These are phyloP conservation scores for Drosophila pseudotalamancana DNA, from an alignment of 2,888 invertebrate genomes.

Conservation along the genomic window DNA sequence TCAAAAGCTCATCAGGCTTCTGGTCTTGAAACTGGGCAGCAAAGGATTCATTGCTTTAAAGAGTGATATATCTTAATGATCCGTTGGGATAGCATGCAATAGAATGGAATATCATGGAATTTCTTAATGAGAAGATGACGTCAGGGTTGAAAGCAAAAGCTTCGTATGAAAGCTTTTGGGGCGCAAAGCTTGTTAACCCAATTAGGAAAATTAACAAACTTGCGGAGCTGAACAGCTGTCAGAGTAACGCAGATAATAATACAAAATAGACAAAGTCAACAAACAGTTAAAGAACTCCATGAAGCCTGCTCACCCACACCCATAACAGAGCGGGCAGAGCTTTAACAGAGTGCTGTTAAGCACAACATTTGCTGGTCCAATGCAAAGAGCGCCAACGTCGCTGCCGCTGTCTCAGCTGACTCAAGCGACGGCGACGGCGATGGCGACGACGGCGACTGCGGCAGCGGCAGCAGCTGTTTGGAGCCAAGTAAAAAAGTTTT, in stretches of 20 bases:
- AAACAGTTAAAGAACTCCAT: slow-evolving; percentile 23
- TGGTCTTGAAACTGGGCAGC: slow-evolving; percentile 26
- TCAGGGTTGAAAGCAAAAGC: slow-evolving; percentile 31
- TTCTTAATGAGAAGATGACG: slow-evolving; percentile 33
- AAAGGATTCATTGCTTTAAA: slow-evolving; percentile 6
- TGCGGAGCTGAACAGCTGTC: slow-evolving; percentile 41
- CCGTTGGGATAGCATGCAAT: not conserved
- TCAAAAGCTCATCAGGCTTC: slow-evolving; percentile 64
- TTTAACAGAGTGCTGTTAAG: slow-evolving; percentile 59
- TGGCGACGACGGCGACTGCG: slow-evolving; percentile 16
- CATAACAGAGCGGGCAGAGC: slow-evolving; percentile 46
- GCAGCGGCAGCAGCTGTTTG: slow-evolving; percentile 43
- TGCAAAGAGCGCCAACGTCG: slow-evolving; percentile 50
- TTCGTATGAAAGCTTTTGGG: slow-evolving; percentile 22
- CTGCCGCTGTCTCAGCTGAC: slow-evolving; percentile 42
- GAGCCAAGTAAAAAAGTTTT: slow-evolving; percentile 46
- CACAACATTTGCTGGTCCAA: slow-evolving; percentile 43
- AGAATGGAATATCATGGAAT: no score
- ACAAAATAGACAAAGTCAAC: slow-evolving; percentile 9
- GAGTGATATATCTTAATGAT: slow-evolving; percentile 37
- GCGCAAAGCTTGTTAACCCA: slow-evolving; percentile 20
- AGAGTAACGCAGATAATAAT: slow-evolving; percentile 13
- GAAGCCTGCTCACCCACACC: slow-evolving; percentile 33
- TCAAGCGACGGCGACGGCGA: not conserved
- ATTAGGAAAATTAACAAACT: slow-evolving; percentile 47